Conservation (phyloP, 2,113 vertebrate species). For the Phalacrocorax aristotelis region DNA sequence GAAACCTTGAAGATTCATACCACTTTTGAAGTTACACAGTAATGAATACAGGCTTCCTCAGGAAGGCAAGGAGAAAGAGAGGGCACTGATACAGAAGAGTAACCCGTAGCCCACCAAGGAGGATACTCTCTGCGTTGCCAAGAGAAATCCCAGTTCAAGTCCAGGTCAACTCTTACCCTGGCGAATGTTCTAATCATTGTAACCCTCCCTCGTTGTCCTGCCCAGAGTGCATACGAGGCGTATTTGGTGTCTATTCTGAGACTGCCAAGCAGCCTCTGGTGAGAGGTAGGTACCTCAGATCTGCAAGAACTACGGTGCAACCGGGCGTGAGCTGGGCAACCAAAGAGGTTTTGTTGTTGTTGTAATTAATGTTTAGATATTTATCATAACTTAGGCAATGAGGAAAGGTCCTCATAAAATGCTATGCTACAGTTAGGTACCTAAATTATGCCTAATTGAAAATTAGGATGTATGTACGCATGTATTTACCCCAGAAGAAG, state of each 20-base stretch:
- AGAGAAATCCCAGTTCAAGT: not conserved
- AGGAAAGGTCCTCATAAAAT: not conserved
- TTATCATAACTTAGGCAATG: not conserved
- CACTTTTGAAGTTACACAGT: not conserved
- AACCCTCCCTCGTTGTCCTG: not conserved
- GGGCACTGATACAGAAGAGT: not conserved
- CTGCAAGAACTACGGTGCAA: not conserved
- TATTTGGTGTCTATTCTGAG: not conserved
- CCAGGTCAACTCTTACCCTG: not conserved
- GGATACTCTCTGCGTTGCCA: not conserved
- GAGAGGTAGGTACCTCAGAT: not conserved
- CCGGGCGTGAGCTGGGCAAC: not conserved
- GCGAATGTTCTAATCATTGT: not conserved
- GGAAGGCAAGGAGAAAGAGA: not conserved
- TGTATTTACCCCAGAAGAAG: not conserved
- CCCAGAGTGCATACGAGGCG: rapidly evolving
- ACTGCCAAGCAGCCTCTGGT: not conserved
- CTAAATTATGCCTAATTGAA: not conserved
- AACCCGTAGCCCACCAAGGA: not conserved
- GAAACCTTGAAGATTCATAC: not conserved
- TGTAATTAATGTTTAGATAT: not conserved
- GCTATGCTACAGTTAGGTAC: not conserved
- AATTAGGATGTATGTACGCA: not conserved
- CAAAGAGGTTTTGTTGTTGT: not conserved
- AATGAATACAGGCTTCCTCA: not conserved